phyloP scores from a whole-genome alignment of 2,888 invertebrate species.

The Zootermopsis nevadensis region DNA sequence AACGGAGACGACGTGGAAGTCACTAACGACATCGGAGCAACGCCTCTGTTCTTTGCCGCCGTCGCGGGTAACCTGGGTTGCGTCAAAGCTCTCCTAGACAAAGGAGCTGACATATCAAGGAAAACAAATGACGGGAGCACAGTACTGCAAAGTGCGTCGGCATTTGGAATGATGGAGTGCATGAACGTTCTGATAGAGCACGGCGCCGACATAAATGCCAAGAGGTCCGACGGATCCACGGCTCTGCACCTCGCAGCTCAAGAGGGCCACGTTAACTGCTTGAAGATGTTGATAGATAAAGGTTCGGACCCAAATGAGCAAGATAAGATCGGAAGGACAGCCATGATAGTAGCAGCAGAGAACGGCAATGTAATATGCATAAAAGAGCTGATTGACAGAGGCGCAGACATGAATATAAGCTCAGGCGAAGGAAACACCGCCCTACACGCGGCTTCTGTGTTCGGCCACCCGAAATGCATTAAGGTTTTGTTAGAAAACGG shows the following conservation, averaged over 20 bases:
- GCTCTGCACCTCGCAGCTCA: conserved; percentile 4
- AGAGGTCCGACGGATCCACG: not conserved
- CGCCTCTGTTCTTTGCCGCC: conserved; percentile 5
- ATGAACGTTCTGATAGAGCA: not conserved
- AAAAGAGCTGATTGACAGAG: not conserved
- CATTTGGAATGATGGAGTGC: conserved; percentile 10
- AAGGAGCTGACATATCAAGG: conserved; percentile 14
- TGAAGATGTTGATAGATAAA: not conserved
- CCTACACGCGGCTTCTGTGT: conserved; percentile 7
- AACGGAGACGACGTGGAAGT: not conserved
- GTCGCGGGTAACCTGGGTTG: not conserved
- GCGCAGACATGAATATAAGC: not conserved
- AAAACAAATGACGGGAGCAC: not conserved
- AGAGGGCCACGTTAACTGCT: not conserved
- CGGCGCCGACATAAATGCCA: not conserved
- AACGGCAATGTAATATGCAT: not conserved
- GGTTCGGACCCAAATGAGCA: not conserved
- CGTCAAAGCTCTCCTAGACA: not conserved
- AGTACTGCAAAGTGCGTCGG: not conserved
- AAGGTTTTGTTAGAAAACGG: not conserved
- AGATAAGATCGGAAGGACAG: not conserved
- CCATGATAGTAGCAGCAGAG: not conserved
- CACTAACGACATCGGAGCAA: not conserved
- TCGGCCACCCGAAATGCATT: conserved; percentile 13
- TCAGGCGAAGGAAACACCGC: conserved; percentile 9